Evolutionary conservation across 2,113 vertebrate genomes (phyloP).

Genomic region (Phyllopteryx taeniolatus): DNA sequence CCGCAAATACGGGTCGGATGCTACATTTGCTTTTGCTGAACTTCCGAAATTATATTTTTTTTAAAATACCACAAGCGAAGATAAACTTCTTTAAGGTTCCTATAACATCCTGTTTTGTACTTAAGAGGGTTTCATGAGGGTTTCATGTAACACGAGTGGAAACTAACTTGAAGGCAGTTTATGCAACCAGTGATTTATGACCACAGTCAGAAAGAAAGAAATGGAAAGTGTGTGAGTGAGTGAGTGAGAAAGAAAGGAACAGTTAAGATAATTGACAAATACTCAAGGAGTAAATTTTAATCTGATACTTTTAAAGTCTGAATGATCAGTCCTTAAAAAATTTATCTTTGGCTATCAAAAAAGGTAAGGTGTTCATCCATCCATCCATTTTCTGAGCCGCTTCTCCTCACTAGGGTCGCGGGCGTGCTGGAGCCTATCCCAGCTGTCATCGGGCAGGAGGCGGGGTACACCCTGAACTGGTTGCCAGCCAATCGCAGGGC

Average conservation of each 20-base stretch:
- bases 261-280: constrained; percentile 33
- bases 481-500: too few species aligned
- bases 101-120: constrained; percentile 53
- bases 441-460: too few species aligned
- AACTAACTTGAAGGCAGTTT: constrained; percentile 61
- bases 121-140: constrained; percentile 23
- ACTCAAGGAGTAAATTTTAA: constrained; percentile 1
- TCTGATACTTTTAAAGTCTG: neutral
- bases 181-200: constrained; percentile 65
- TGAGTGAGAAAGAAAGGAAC: constrained; percentile 14
- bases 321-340: neutral
- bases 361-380: neutral
- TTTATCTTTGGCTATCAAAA: neutral
- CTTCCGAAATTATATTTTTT: neutral
- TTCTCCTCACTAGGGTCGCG: too few species aligned
- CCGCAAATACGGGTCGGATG: neutral
- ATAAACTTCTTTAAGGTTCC: constrained; percentile 28
- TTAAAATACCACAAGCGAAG: constrained; percentile 8
- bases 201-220: constrained; percentile 14
- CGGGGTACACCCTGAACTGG: too few species aligned
- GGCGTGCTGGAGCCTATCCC: too few species aligned
- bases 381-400: too few species aligned
- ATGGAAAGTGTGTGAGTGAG: constrained; percentile 7
- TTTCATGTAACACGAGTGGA: constrained; percentile 54
- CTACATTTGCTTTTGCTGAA: neutral